Evolutionary conservation across 1,140 invertebrate genomes (phyloP), one percentile per base, ranked within the genome.

Genomic region (Cyclargus thomasi): DNA sequence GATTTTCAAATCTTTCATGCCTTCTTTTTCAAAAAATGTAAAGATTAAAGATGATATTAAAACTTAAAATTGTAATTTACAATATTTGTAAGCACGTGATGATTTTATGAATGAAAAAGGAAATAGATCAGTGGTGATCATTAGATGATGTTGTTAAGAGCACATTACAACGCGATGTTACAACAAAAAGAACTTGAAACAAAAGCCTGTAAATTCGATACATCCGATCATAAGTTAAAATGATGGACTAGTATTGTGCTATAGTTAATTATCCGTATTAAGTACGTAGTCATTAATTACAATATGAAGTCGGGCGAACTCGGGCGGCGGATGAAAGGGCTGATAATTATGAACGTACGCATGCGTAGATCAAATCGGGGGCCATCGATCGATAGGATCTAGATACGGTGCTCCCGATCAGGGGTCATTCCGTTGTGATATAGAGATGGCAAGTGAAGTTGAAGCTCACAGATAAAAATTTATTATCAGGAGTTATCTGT

Each of bases 291-390:
- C 84, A 87, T 88, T 88, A 86, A 86, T 86, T 83, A 84, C 81
- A 77, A 81, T 88, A 88, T 85, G 83, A 85, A 80, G 80, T 75
- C 79, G 68, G 78, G 73, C 81, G 80, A 85, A 83, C 72, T 81
- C 75, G 57, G 67, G 82, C 85, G 87, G 85, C 83, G 80, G 78
- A 90, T 88, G 86, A 88, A 90, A 90, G 87, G 79, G 81, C 71
- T 79, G 83, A 84, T 88, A 90, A 90, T 90, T 90, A 90, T 87
- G 85, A 84, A 79, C 79, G 80, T 81, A 84, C 79, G 81, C 83
- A 83, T 87, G 77, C 87, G 85, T 87, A 88, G 85, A 90, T 90
- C 87, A 86, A 86, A 88, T 88, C 85, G 77, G 78, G 77, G 76
- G 77, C 81, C 82, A 82, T 81, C 81, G 79, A 82, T 85, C 82